Conservation (phyloP, 2,113 vertebrate genomes). For the Strix uralensis region DNA sequence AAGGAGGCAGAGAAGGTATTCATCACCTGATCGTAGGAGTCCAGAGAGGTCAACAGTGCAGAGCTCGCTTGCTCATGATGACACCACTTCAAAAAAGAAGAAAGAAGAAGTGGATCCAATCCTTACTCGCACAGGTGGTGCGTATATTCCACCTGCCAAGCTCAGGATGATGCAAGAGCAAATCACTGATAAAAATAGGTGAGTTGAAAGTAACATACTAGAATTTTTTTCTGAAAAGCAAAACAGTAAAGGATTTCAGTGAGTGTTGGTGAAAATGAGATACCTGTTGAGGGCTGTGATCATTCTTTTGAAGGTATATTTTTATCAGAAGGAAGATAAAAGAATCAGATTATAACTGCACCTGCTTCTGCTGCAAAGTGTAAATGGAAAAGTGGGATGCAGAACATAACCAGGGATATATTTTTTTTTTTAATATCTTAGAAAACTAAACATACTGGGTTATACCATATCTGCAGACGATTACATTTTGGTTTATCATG, state of each 20-base stretch:
- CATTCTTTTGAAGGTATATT: background rate
- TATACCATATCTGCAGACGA: fast-evolving
- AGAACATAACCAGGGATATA: background rate
- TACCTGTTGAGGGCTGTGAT: background rate
- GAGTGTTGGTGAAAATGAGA: background rate
- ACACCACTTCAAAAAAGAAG: constrained; percentile 87
- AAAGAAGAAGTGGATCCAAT: constrained; percentile 95
- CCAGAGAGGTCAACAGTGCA: constrained; percentile 46
- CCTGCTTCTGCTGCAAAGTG: background rate
- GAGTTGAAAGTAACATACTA: background rate
- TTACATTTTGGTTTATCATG: background rate
- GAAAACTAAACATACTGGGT: background rate
- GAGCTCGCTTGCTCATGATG: constrained; percentile 61
- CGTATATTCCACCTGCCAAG: constrained; percentile 96
- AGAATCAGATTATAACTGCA: background rate
- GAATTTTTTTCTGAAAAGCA: background rate
- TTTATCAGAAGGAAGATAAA: background rate
- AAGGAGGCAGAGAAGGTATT: constrained; percentile 79
- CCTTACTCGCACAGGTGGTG: constrained; percentile 93
- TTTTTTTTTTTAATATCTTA: background rate
- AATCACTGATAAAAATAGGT: constrained; percentile 97
- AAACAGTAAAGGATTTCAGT: background rate
- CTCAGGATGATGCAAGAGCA: constrained; percentile 98
- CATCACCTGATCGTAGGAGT: constrained; percentile 73
- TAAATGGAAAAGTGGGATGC: background rate